Conservation (phyloP, 2,888 invertebrate species). For the Nasonovia ribisnigri region DNA sequence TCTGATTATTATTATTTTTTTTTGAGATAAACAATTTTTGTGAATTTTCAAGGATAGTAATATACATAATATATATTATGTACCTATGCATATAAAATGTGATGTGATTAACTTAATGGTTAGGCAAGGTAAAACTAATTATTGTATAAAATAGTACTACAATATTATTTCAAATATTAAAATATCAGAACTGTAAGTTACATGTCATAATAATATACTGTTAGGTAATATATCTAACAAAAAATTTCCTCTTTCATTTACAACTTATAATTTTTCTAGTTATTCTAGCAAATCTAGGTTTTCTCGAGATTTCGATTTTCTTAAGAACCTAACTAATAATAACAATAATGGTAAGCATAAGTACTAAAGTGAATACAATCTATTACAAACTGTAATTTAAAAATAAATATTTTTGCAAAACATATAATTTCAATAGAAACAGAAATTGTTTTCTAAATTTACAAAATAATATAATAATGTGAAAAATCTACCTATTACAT, state of each 20-base stretch:
- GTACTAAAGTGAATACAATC: neutral
- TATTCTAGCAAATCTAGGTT: neutral
- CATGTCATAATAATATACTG: neutral
- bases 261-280: neutral
- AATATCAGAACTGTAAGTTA: neutral
- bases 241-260: neutral
- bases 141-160: neutral
- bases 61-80: neutral
- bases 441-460: neutral
- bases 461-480: neutral
- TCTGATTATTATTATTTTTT: neutral
- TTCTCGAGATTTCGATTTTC: neutral
- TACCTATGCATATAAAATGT: neutral
- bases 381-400: neutral
- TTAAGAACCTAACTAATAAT: too few relatives aligned
- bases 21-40: neutral
- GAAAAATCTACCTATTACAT: neutral
- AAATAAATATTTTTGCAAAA: neutral
- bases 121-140: slow-evolving; percentile 5
- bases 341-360: neutral
- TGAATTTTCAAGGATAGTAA: neutral
- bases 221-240: neutral
- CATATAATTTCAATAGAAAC: neutral
- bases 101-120: neutral
- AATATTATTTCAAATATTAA: neutral